Conservation (phyloP, 2,888 invertebrate genomes). For the Fissipunctia ypsillon region DNA sequence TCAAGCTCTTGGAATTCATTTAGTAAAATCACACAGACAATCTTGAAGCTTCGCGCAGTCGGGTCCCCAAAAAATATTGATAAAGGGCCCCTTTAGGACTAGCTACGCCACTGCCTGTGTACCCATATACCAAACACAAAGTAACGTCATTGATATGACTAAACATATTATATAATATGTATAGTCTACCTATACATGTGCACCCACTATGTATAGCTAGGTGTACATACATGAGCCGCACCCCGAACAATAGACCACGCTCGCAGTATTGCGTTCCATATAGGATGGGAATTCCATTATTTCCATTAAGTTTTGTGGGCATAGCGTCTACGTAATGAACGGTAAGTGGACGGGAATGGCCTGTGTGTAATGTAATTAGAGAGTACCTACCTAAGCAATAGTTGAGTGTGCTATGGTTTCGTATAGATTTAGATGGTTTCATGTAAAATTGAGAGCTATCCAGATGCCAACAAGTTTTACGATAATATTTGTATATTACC, state of each 20-base stretch:
- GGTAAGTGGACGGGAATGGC: conserved; percentile 46
- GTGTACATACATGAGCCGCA: conserved; percentile 6
- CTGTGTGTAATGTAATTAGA: conserved; percentile 48
- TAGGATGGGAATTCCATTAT: conserved; percentile 53
- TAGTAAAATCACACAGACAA: not conserved
- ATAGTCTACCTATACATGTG: not conserved
- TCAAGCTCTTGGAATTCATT: not conserved
- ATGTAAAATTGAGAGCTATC: not conserved
- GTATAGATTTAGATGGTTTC: not conserved
- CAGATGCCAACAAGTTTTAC: not conserved
- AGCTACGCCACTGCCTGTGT: not conserved
- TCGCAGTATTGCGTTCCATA: conserved; percentile 30
- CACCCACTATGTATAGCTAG: not conserved
- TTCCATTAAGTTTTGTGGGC: conserved; percentile 54
- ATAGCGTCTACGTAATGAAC: conserved; percentile 48
- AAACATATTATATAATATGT: not conserved
- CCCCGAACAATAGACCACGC: conserved; percentile 29
- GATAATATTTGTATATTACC: not conserved
- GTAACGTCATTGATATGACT: not conserved
- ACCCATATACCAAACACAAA: not conserved
- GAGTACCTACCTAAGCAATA: not conserved
- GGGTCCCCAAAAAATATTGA: no score
- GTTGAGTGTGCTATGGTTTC: not conserved
- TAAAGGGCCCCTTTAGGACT: no score
- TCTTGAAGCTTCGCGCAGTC: not conserved